Evolutionary conservation across 2,888 invertebrate species (phyloP).

Genomic region (Drosophila nigricruria): DNA sequence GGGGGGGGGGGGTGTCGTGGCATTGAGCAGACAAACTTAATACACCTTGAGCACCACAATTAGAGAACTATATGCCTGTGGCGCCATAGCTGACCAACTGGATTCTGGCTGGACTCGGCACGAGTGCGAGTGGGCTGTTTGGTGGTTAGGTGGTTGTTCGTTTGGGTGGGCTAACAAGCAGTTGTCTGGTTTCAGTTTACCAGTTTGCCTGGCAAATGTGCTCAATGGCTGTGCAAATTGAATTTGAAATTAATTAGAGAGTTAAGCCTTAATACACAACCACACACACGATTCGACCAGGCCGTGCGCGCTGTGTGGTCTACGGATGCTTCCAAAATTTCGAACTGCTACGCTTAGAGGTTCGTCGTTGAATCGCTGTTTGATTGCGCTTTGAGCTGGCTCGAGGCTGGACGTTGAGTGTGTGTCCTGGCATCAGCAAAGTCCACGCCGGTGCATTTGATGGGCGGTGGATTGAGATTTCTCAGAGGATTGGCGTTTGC

Average conservation of each 20-base stretch:
- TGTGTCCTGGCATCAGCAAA: conserved; percentile 47
- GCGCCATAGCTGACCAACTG: conserved; percentile 19
- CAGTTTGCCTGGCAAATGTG: conserved; percentile 19
- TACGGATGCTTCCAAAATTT: neutral
- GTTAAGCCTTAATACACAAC: conserved; percentile 48
- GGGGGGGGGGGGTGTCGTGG: neutral
- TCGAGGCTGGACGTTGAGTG: conserved; percentile 4
- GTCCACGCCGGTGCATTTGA: conserved; percentile 65
- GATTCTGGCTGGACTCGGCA: conserved; percentile 6
- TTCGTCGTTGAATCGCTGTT: conserved; percentile 43
- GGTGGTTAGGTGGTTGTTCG: neutral
- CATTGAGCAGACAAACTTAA: conserved; percentile 15
- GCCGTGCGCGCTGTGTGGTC: conserved; percentile 4
- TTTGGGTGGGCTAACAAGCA: conserved; percentile 5
- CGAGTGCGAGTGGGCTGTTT: neutral
- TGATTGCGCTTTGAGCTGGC: conserved; percentile 39
- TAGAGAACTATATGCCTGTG: conserved; percentile 30
- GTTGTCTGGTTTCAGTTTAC: conserved; percentile 15
- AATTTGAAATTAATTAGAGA: conserved; percentile 77
- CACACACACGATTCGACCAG: conserved; percentile 10
- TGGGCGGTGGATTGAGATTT: conserved; percentile 51
- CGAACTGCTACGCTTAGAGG: conserved; percentile 29
- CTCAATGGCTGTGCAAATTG: conserved; percentile 70
- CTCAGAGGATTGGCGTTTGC: conserved; percentile 20
- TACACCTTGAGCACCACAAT: conserved; percentile 37